Evolutionary conservation across 1,140 invertebrate genomes (phyloP), one percentile per base, ranked within the genome.

Genomic region (Mamestra configurata): DNA sequence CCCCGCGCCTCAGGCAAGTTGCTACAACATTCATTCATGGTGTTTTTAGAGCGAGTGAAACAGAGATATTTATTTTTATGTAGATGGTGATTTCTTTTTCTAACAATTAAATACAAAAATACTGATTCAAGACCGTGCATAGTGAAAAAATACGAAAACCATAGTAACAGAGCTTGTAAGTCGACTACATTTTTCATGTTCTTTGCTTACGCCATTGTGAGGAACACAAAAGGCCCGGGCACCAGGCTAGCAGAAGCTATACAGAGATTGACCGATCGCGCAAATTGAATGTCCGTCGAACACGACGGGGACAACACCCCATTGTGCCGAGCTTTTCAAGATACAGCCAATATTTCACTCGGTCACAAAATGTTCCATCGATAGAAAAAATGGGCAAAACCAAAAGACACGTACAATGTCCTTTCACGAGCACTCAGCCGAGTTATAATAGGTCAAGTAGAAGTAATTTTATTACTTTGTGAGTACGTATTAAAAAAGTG

Each of bases 251-350:
- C 87, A 91, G 79, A 80, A 79, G 78, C 80, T 84, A 85, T 87
- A 86, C 79, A 90, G 90, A 90, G 90, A 90, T 92, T 92, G 92
- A 92, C 90, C 89, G 89, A 88, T 92, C 86, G 91, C 83, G 86
- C 86, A 91, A 93, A 93, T 93, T 93, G 92, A 92, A 93, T 88
- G 85, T 89, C 85, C 81, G 84, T 85, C 80, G 83, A 87, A 89
- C 87, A 88, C 82, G 82, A 84, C 71, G 83, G 81, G 79, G 77
- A 88, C 84, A 84, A 82, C 83, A 81, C 80, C 64, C 89, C 79
- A 89, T 93, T 91, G 90, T 91, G 79, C 85, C 70, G 75, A 82
- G 83, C 86, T 87, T 88, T 93, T 88, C 88, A 90, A 91, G 79
- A 90, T 86, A 88, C 82, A 84, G 81, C 84, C 87, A 90, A 93